Evolutionary conservation across 1,140 invertebrate species (phyloP).

Genomic region (Aethina tumida): DNA sequence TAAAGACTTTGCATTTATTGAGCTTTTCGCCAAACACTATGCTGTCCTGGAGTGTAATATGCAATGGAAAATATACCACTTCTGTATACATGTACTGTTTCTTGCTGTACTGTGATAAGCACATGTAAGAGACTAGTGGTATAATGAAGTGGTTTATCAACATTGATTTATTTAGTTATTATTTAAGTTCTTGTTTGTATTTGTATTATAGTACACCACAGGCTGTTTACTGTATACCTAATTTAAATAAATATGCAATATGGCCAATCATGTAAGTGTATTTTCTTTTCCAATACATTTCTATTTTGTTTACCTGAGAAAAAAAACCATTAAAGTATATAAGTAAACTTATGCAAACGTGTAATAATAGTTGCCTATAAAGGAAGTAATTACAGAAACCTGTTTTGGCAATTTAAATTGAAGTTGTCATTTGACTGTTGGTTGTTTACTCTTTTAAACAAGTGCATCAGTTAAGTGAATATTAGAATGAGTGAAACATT

Average conservation of each 20-base stretch:
- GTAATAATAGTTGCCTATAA: too few relatives aligned
- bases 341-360: too few relatives aligned
- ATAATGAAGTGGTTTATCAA: slow-evolving; percentile 3
- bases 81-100: slow-evolving; percentile 11
- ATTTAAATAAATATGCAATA: slow-evolving; percentile 32
- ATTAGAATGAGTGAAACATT: too few relatives aligned
- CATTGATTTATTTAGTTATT: slow-evolving; percentile 6
- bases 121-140: slow-evolving; percentile 4
- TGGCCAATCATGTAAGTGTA: slow-evolving; percentile 9
- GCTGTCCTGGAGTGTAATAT: slow-evolving; percentile 9
- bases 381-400: too few relatives aligned
- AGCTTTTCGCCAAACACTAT: slow-evolving; percentile 18
- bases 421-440: too few relatives aligned
- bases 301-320: neutral
- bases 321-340: too few relatives aligned
- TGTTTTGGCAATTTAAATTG: too few relatives aligned
- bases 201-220: slow-evolving; percentile 24
- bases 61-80: too few relatives aligned
- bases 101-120: slow-evolving; percentile 14
- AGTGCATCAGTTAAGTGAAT: too few relatives aligned
- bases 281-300: neutral
- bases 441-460: too few relatives aligned
- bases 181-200: slow-evolving; percentile 20
- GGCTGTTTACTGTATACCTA: slow-evolving; percentile 30
- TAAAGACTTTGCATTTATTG: slow-evolving; percentile 19